Conservation (phyloP, 2,113 vertebrate species). For the Telmatochromis sp. region DNA sequence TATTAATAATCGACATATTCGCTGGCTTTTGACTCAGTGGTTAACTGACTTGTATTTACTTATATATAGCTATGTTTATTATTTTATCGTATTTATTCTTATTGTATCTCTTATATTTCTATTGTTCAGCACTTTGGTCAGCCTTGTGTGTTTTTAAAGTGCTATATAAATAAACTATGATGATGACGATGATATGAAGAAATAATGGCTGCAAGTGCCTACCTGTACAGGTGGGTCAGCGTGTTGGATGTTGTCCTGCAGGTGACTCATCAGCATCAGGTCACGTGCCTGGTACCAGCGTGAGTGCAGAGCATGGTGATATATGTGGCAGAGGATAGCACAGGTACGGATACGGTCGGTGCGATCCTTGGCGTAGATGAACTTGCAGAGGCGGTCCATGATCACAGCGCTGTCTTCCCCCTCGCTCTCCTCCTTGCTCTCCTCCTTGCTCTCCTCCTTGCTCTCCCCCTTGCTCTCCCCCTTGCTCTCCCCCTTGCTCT, state of each 20-base stretch:
- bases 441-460: constrained; percentile 78
- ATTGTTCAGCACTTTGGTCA: too few species aligned
- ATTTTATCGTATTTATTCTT: too few species aligned
- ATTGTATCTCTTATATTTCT: too few species aligned
- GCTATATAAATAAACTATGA: too few species aligned
- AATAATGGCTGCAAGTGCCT: neutral
- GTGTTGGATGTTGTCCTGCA: constrained; percentile 92
- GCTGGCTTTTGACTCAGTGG: too few species aligned
- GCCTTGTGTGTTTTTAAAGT: too few species aligned
- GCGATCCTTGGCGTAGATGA: constrained; percentile 87
- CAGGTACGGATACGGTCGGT: constrained; percentile 89
- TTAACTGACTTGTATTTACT: too few species aligned
- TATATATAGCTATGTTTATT: too few species aligned
- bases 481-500: constrained; percentile 78
- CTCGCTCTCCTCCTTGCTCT: constrained; percentile 73
- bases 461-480: constrained; percentile 78
- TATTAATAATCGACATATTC: too few species aligned
- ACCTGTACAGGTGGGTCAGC: constrained; percentile 90
- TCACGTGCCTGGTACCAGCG: constrained; percentile 91
- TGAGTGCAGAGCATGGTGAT: constrained; percentile 87
- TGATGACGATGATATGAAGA: too few species aligned
- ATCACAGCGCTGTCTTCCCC: constrained; percentile 81
- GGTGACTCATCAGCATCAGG: constrained; percentile 92
- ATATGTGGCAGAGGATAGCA: constrained; percentile 90
- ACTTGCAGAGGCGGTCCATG: constrained; percentile 89